Conservation (phyloP, 2,888 invertebrate species). For the Subacronicta megacephala region DNA sequence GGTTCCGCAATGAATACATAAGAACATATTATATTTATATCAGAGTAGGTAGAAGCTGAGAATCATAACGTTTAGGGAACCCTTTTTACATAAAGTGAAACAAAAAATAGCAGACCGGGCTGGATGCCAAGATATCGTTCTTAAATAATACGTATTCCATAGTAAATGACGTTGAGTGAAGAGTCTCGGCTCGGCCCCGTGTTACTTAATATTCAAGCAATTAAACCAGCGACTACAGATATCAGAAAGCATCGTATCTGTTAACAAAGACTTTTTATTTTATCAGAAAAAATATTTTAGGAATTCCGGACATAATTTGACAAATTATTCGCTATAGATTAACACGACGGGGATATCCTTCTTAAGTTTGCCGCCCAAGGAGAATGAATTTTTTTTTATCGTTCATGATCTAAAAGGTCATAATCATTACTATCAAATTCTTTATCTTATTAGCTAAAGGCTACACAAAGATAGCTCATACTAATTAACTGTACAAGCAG, state of each 20-base stretch:
- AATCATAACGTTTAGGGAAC: slow-evolving; percentile 59
- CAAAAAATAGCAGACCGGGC: slow-evolving; percentile 68
- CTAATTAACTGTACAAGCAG: no score
- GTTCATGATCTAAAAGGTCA: no score
- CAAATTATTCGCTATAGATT: no score
- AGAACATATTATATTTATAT: neutral
- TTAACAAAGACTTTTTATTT: slow-evolving; percentile 2
- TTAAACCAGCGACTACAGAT: slow-evolving; percentile 56
- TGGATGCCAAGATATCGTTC: slow-evolving; percentile 69
- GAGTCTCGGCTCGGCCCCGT: slow-evolving; percentile 56
- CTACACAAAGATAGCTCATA: no score
- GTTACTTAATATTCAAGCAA: slow-evolving; percentile 74
- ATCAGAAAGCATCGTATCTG: slow-evolving; percentile 14
- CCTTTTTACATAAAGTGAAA: slow-evolving; percentile 74
- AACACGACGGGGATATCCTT: no score
- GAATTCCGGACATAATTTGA: no score
- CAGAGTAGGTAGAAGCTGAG: slow-evolving; percentile 46
- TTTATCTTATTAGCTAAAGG: no score
- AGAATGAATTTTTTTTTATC: no score
- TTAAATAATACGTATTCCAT: slow-evolving; percentile 62
- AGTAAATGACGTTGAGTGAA: slow-evolving; percentile 62
- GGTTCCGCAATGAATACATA: slow-evolving; percentile 18
- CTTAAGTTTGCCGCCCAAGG: no score
- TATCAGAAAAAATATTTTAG: neutral
- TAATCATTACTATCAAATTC: no score